phyloP scores from a whole-genome alignment of 2,113 vertebrate genomes.

The Austrofundulus limnaeus region DNA sequence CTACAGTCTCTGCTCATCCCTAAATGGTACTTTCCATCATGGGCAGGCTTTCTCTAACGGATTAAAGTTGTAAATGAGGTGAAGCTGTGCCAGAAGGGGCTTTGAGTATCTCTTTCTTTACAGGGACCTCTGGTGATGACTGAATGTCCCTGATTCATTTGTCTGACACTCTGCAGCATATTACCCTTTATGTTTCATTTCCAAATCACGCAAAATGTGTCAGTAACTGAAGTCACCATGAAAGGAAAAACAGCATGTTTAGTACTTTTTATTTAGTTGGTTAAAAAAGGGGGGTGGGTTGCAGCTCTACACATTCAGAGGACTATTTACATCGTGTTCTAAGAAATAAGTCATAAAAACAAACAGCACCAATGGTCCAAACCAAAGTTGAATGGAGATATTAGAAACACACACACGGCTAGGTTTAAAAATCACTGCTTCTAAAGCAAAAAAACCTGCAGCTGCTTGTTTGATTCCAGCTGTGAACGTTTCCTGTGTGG shows the following conservation, averaged over 20 bases:
- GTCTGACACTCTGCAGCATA: conserved; percentile 31
- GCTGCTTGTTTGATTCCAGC: conserved; percentile 9
- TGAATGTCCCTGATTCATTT: conserved; percentile 35
- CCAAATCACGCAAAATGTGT: conserved; percentile 19
- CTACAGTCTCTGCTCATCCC: conserved; percentile 45
- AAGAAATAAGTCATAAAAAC: conserved; percentile 36
- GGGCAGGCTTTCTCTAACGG: conserved; percentile 18
- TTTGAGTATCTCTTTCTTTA: conserved; percentile 3
- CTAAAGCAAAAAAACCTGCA: conserved; percentile 3
- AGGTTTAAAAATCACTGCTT: background rate
- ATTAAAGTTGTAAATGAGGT: conserved; percentile 44
- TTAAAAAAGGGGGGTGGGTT: conserved; percentile 38
- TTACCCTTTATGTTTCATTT: conserved; percentile 43
- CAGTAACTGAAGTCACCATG: conserved; percentile 40
- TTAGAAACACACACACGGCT: conserved; percentile 13
- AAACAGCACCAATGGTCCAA: conserved; percentile 58
- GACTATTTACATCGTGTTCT: conserved; percentile 71
- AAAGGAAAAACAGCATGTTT: conserved; percentile 46
- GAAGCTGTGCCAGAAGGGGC: conserved; percentile 17
- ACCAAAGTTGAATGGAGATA: conserved; percentile 31
- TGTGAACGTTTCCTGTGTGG: conserved; percentile 18
- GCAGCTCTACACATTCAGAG: conserved; percentile 57
- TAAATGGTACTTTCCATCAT: conserved; percentile 60
- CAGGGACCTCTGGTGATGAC: conserved; percentile 35
- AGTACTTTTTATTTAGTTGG: conserved; percentile 70